Evolutionary conservation across 2,113 vertebrate genomes (phyloP).

Genomic region (Zapornia atra): DNA sequence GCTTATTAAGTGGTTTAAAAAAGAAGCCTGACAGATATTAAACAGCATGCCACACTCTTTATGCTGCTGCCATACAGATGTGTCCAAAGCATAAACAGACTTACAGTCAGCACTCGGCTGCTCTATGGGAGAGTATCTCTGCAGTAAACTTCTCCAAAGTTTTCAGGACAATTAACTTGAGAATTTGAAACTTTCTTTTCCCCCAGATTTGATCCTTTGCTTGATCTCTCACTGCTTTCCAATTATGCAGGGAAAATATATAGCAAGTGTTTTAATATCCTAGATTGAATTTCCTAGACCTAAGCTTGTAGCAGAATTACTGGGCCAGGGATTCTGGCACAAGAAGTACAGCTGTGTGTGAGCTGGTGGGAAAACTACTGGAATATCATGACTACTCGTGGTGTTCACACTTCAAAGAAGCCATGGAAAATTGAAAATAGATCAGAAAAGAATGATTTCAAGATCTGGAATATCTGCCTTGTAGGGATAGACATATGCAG

Average conservation of each 20-base stretch:
- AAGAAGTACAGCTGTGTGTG: constrained; percentile 64
- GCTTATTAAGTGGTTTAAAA: constrained; percentile 74
- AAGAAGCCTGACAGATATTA: constrained; percentile 73
- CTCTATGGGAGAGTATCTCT: constrained; percentile 63
- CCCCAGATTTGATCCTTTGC: constrained; percentile 2
- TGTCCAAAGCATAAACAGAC: constrained; percentile 72
- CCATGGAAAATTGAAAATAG: constrained; percentile 65
- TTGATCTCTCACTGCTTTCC: constrained; percentile 59
- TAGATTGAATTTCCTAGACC: constrained; percentile 64
- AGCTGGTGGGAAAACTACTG: constrained; percentile 70
- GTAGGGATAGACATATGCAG: constrained; percentile 5
- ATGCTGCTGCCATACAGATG: constrained; percentile 73
- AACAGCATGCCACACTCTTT: constrained; percentile 71
- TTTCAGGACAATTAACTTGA: constrained; percentile 62
- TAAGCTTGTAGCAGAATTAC: constrained; percentile 48
- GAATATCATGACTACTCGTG: constrained; percentile 56
- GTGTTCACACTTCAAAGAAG: constrained; percentile 61
- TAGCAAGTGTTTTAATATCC: constrained; percentile 54
- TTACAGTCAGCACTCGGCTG: constrained; percentile 35
- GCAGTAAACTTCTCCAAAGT: constrained; percentile 31
- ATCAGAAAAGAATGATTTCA: constrained; percentile 64
- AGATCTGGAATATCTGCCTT: constrained; percentile 39
- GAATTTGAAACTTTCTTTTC: not conserved
- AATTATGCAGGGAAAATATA: constrained; percentile 61
- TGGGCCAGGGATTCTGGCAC: constrained; percentile 54